Conservation (phyloP, 2,113 vertebrate genomes). For the Periophthalmus modestus region DNA sequence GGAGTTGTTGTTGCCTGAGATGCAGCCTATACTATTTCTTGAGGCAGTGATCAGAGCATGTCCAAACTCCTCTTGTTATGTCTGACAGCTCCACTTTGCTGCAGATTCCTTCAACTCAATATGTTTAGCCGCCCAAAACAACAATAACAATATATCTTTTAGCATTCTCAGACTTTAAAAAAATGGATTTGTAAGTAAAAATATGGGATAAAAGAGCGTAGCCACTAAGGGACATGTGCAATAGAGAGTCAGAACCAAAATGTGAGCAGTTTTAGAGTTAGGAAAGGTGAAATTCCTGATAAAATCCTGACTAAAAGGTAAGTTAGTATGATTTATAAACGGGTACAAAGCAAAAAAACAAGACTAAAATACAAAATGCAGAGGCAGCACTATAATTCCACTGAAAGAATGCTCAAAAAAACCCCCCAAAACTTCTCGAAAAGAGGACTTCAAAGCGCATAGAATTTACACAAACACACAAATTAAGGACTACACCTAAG, state of each 20-base stretch:
- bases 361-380: background rate
- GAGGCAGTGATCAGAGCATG: conserved; percentile 44
- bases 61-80: conserved; percentile 56
- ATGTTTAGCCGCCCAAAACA: conserved; percentile 44
- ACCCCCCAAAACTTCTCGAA: background rate
- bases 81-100: conserved; percentile 54
- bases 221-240: too few relatives aligned
- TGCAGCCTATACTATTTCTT: conserved; percentile 30
- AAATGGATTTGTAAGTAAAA: background rate
- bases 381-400: background rate
- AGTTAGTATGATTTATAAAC: too few relatives aligned
- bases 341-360: background rate
- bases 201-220: background rate
- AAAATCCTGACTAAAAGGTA: background rate
- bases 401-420: background rate
- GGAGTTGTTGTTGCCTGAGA: conserved; percentile 30
- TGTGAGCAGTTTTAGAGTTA: background rate
- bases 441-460: background rate
- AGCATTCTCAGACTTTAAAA: background rate
- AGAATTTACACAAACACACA: background rate
- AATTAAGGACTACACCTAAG: background rate
- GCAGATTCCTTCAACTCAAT: conserved; percentile 32
- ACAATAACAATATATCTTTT: background rate
- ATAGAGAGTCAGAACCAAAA: too few relatives aligned
- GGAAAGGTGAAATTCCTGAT: background rate